Base-by-base conservation (phyloP, 2,888 invertebrate species). In the Lordiphosa andalusiaca region DNA sequence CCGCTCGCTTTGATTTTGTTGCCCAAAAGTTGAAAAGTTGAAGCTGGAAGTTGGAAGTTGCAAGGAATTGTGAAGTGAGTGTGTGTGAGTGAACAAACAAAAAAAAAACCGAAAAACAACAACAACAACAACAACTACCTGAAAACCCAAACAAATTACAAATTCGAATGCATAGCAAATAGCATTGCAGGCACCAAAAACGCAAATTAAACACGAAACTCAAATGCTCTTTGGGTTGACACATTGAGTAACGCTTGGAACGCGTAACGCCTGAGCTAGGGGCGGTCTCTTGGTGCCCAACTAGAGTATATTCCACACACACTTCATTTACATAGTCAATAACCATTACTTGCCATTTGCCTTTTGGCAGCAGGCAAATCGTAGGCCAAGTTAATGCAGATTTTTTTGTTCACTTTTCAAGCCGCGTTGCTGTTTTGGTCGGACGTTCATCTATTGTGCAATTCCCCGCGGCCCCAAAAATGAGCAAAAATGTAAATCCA, bases 381-480 rank as follows among this genome's bases (percentile, higher is more conserved):
- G 57, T 57, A 57, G 57, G 71, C 71, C 69, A 57, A 50, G 59
- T 65, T 73, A 73, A 73, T 76, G 61, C 73, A 71, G 71, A 76
- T 70, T 49, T 70, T 49, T 30, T 30, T 30, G 30, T 30, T 30
- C 30, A 30, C 10, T 30, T 30, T 25, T 25, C 25, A 25, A 25
- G 25, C 25, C 25, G 25, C 10, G 30, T 16, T 16, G 16, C 16
- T 16, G 16, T 16, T 16, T 16, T 23, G 23, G 5, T 23, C 23
- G 23, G 4, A 23, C 23, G 30, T 30, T 30, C 3, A 4, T 30
- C 30, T 30, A 30, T 30, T 30, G 30, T 30, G 30, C 30, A 30
- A 30, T 30, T 21, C 16, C 40, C n/a, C n/a, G n/a, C 40, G 40
- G 40, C 21, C 40, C 40, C 40, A 41, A 55, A 41, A 55, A 48